Evolutionary conservation across 1,140 invertebrate species (phyloP), one percentile per base, ranked within the genome.

Genomic region (Bilobella aurantiaca): DNA sequence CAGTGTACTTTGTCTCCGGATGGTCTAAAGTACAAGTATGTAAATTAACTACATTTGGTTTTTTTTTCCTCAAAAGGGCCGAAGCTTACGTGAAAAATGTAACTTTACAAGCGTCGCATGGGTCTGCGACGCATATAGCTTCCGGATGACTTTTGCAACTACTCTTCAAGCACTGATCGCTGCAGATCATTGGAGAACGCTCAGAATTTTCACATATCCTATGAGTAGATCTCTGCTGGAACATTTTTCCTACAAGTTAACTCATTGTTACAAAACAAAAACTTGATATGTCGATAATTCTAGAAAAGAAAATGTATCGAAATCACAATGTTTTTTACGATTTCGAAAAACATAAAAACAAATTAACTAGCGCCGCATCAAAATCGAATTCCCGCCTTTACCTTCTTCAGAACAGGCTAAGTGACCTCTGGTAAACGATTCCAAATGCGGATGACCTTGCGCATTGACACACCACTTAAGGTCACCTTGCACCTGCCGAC

Each of bases 121-220:
- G 78, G 68, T 80, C 78, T 62, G 78, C 75, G 14, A 75, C 71
- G 67, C 79, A 80, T 31, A 79, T 73, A 16, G 78, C 79, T 57
- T 76, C 72, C 3, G 77, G 77, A 64, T 78, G 74, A n/a, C 72
- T 66, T 16, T 65, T 68, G 67, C 79, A 80, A 2, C 65, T 60
- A 3, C 76, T 74, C 27, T 72, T 66, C 0, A 76, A 68, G 67
- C 79, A 80, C 69, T 79, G 69, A 30, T 75, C 67, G 21, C 47
- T 69, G 63, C 78, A 79, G 28, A 79, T 74, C 37, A 68, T 69
- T 5, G 77, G 74, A 46, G 69, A 58, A 30, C 69, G 66, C 1
- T 68, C 71, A 1, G 63, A 62, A n/a, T 70, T 67, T 12, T 72
- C 64, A 62, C 78, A 78, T 27, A 77, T 65, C n/a, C 72, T 68